phyloP scores from a whole-genome alignment of 2,888 invertebrate genomes.

The Pristionchus japonicus region DNA sequence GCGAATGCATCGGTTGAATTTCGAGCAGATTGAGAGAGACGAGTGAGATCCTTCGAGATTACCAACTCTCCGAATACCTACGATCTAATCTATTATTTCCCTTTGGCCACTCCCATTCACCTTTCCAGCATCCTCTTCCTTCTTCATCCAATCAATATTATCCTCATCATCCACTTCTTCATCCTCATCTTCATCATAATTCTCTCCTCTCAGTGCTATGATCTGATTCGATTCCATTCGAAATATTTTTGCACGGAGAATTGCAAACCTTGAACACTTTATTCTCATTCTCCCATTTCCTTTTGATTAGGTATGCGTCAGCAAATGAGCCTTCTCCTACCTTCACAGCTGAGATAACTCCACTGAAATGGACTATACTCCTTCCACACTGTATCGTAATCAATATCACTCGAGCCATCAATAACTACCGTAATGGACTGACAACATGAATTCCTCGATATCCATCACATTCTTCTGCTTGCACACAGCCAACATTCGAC shows the following conservation, averaged over 20 bases:
- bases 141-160: neutral
- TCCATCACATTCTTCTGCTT: neutral
- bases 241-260: no score
- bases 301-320: neutral
- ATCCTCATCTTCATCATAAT: neutral
- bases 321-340: neutral
- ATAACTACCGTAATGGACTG: neutral
- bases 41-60: neutral
- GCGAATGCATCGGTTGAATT: neutral
- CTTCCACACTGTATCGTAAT: no score
- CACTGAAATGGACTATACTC: no score
- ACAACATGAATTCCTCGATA: neutral
- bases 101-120: neutral
- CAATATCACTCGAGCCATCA: neutral
- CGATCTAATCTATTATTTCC: neutral
- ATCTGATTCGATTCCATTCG: no score
- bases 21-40: neutral
- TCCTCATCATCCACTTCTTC: neutral
- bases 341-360: neutral
- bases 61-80: neutral
- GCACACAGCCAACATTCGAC: neutral
- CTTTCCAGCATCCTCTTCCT: neutral
- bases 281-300: neutral
- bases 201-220: neutral
- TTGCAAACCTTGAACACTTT: neutral